Percentiles rank a stretch among this genome's conserved stretches.
These are phyloP conservation scores for Heteromurus nitidus DNA, from an alignment of 2,888 invertebrate species.

Conservation along the genomic window DNA sequence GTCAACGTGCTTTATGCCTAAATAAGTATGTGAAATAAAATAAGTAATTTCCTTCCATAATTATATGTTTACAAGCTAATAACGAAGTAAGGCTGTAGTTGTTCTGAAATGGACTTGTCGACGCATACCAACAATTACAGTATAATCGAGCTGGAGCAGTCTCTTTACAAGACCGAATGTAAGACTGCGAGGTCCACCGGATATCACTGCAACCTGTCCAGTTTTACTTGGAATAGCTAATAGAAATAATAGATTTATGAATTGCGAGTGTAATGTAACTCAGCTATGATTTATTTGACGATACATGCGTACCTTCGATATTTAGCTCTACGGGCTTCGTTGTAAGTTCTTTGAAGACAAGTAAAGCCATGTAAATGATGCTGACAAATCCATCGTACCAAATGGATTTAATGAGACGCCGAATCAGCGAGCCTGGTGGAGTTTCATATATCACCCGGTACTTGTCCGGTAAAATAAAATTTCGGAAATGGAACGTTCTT, in stretches of 20 bases:
- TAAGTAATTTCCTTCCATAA: not conserved
- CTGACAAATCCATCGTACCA: constrained; percentile 57
- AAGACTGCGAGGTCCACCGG: constrained; percentile 37
- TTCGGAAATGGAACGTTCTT: constrained; percentile 47
- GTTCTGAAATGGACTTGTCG: not conserved
- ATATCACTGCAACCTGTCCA: constrained; percentile 52
- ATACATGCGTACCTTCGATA: constrained; percentile 39
- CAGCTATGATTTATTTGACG: too few species aligned
- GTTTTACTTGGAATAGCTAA: constrained; percentile 47
- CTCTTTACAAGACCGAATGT: constrained; percentile 52
- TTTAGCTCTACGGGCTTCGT: constrained; percentile 34
- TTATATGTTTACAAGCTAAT: not conserved
- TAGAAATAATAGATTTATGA: not conserved
- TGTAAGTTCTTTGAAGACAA: constrained; percentile 35
- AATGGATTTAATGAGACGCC: constrained; percentile 38
- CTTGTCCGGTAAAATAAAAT: constrained; percentile 44
- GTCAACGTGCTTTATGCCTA: constrained; percentile 84
- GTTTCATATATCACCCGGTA: constrained; percentile 39
- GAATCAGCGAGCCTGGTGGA: constrained; percentile 36
- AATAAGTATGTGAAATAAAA: too few species aligned
- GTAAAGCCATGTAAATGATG: constrained; percentile 38
- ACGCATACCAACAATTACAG: constrained; percentile 53
- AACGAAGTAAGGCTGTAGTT: not conserved
- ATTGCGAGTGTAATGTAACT: not conserved
- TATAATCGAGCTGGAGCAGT: constrained; percentile 51